Base-by-base conservation (phyloP, 2,113 vertebrate genomes). In the Burhinus oedicnemus region DNA sequence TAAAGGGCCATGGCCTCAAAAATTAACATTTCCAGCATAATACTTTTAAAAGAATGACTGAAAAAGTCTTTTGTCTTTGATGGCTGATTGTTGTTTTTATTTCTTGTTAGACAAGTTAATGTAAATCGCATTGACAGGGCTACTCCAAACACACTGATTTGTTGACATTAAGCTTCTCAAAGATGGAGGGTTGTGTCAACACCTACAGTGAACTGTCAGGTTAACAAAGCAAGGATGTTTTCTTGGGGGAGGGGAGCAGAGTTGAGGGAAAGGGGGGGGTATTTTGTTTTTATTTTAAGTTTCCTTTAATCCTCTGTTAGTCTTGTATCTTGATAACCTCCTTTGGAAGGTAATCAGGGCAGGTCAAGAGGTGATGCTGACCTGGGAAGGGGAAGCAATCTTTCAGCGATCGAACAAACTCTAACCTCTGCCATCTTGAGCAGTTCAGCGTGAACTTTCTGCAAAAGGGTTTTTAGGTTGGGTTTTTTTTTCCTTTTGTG, bases 151-250 rank as follows among this genome's bases (percentile, higher is more conserved):
- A 86, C 93, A 83, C 70, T 97, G 96, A 96, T 96, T 96, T 98
- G 89, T 94, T 97, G 78, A 96, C 93, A 95, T 95, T 96, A 95
- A 81, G 94, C 90, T 89, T 27, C 95, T 96, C 52, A 7, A 61
- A 90, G 96, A 94, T 91, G 96, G 94, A 97, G 92, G 92, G 94
- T 97, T 97, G 95, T 89, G 94, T 98, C 97, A 98, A 84, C 94
- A 96, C 95, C 96, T 97, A 83, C 64, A 66, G 87, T 79, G 93
- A 93, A 83, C 94, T 96, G 95, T 97, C 96, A 97, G 93, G 91
- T 94, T 97, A 93, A 97, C 89, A 96, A 97, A 97, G 90, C 91
- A 87, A 96, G 93, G 94, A 97, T 92, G 93, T 97, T 96, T 96
- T 95, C 95, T 80, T 93, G 96, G 96, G 84, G 90, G 93, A 88